Percentiles rank a stretch among this genome's conserved stretches.
Evolutionary conservation across 2,888 invertebrate genomes (phyloP).

Genomic region (Lepidochrysops patricia): DNA sequence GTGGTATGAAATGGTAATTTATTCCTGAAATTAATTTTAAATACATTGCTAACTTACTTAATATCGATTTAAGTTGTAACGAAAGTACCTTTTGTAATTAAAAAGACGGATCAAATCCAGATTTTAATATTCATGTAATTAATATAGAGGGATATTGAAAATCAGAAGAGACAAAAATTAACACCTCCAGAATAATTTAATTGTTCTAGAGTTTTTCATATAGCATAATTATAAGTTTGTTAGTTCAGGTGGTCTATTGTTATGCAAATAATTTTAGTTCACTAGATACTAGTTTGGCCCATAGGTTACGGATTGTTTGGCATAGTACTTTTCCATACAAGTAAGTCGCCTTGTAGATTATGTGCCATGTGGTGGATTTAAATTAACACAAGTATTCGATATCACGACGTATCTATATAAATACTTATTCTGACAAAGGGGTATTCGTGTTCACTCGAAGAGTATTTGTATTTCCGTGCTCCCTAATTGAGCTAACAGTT

Average conservation of each 20-base stretch:
- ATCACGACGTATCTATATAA: not conserved
- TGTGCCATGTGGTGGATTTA: not conserved
- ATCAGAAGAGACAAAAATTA: not conserved
- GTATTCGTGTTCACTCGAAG: too few species aligned
- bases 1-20: not conserved
- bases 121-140: not conserved
- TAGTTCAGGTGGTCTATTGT: not conserved
- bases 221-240: not conserved
- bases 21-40: not conserved
- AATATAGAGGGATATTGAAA: not conserved
- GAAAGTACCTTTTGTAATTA: not conserved
- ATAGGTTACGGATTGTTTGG: not conserved
- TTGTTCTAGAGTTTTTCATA: too few species aligned
- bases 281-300: not conserved
- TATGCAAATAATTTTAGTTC: not conserved
- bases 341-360: not conserved
- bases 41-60: not conserved
- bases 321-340: not conserved
- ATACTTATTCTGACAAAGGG: too few species aligned
- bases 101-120: not conserved
- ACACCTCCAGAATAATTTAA: too few species aligned
- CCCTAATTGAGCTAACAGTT: too few species aligned
- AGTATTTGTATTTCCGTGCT: too few species aligned
- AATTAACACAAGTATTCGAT: too few species aligned
- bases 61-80: not conserved